A percentile compares a stretch with the other conserved stretches of the same genome.
phyloP scores from a whole-genome alignment of 2,888 invertebrate species.

The Ichneumoninae sp. region DNA sequence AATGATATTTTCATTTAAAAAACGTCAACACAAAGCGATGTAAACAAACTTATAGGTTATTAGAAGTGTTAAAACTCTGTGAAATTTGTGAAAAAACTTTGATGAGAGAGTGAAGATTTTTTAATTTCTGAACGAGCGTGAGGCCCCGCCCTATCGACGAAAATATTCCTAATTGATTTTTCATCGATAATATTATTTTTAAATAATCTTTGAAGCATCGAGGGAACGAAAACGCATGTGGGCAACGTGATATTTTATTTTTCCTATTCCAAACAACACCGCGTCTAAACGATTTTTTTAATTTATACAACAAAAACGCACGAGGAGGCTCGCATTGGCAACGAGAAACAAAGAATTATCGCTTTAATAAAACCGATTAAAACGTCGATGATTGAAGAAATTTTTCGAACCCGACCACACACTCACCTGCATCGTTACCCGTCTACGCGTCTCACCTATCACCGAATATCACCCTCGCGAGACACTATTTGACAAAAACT shows the following conservation, averaged over 20 bases:
- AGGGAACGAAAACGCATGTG: constrained; percentile 74
- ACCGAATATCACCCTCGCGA: constrained; percentile 71
- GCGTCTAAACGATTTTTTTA: constrained; percentile 34
- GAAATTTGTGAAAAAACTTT: constrained; percentile 75
- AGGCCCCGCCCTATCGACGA: constrained; percentile 79
- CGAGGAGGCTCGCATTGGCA: constrained; percentile 54
- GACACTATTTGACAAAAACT: constrained; percentile 69
- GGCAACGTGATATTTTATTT: constrained; percentile 76
- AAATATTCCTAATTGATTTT: constrained; percentile 68
- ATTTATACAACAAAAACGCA: constrained; percentile 41
- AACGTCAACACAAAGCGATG: constrained; percentile 76
- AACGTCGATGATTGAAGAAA: constrained; percentile 68
- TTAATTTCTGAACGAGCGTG: constrained; percentile 71
- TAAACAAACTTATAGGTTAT: constrained; percentile 84
- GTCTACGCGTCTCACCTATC: constrained; percentile 82
- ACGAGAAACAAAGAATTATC: constrained; percentile 68
- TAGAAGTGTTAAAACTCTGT: constrained; percentile 74
- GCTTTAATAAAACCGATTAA: constrained; percentile 52
- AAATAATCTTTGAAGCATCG: constrained; percentile 66
- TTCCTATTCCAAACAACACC: constrained; percentile 82
- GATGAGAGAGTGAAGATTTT: constrained; percentile 71
- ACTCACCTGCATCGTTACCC: constrained; percentile 83
- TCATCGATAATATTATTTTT: constrained; percentile 73
- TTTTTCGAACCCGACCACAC: constrained; percentile 74
- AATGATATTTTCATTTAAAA: constrained; percentile 81